These are phyloP conservation scores for Erythrocercus mccallii DNA, from an alignment of 2,113 vertebrate species.

Conservation along the genomic window DNA sequence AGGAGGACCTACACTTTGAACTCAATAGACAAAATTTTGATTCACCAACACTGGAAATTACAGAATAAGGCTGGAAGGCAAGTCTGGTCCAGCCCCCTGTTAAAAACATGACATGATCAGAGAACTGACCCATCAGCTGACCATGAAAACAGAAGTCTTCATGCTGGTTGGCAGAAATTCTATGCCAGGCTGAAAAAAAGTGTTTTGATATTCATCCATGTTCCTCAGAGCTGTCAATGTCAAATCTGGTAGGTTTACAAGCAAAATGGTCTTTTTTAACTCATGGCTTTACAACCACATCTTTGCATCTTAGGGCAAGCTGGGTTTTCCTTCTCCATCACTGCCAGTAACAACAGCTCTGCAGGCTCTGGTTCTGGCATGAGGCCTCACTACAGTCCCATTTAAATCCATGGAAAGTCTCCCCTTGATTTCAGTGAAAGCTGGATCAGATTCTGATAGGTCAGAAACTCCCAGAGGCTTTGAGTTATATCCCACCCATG, in stretches of 20 bases:
- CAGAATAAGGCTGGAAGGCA: not conserved
- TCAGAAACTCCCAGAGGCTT: not conserved
- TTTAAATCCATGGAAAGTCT: conserved; percentile 11
- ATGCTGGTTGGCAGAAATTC: not conserved
- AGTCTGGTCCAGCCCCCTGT: not conserved
- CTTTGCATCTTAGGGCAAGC: not conserved
- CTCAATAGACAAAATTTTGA: not conserved
- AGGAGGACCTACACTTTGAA: not conserved
- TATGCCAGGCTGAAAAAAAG: not conserved
- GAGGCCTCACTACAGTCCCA: not conserved
- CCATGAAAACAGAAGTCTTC: not conserved
- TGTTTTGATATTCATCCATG: not conserved
- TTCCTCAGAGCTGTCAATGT: not conserved
- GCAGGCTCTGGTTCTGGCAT: not conserved
- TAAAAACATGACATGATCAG: not conserved
- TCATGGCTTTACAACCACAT: not conserved
- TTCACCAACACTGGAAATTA: not conserved
- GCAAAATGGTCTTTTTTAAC: not conserved
- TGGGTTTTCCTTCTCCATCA: not conserved
- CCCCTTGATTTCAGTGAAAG: not conserved
- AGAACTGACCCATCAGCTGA: not conserved
- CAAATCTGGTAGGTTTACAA: not conserved
- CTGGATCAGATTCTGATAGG: not conserved
- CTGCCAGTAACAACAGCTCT: conserved; percentile 10
- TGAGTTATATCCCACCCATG: not conserved